A percentile compares a stretch with the other conserved stretches of the same genome.
Evolutionary conservation across 2,888 invertebrate species (phyloP).

Genomic region (Nipponacmea schrenckii): DNA sequence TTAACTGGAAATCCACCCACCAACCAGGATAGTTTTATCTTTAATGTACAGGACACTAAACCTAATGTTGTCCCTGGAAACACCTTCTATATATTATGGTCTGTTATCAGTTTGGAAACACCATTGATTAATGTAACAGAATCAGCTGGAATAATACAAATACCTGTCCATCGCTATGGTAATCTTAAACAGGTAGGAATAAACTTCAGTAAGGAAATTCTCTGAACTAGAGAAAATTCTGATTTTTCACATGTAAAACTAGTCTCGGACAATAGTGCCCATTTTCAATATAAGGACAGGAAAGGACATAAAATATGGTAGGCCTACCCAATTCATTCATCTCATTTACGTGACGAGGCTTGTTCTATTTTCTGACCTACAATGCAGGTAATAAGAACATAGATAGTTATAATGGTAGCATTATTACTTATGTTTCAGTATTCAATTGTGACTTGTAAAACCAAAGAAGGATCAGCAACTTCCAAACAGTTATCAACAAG

Average conservation of each 20-base stretch:
- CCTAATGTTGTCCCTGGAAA: slow-evolving; percentile 59
- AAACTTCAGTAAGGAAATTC: neutral
- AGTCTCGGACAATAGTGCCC: too few relatives aligned
- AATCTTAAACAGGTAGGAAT: slow-evolving; percentile 57
- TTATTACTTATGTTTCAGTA: slow-evolving; percentile 42
- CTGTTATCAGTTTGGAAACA: slow-evolving; percentile 51
- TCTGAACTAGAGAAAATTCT: neutral
- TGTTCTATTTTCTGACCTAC: too few relatives aligned
- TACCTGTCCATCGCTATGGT: slow-evolving; percentile 57
- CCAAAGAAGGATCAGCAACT: slow-evolving; percentile 51
- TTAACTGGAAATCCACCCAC: slow-evolving; percentile 43
- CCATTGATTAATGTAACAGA: slow-evolving; percentile 56
- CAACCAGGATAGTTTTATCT: slow-evolving; percentile 58
- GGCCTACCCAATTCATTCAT: too few relatives aligned
- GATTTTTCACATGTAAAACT: neutral
- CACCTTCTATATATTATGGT: slow-evolving; percentile 62
- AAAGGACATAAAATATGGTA: too few relatives aligned
- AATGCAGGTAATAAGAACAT: too few relatives aligned
- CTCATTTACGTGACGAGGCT: too few relatives aligned
- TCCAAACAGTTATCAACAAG: slow-evolving; percentile 38
- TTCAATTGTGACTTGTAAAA: slow-evolving; percentile 57
- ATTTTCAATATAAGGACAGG: too few relatives aligned
- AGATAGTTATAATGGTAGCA: too few relatives aligned
- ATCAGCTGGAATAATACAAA: slow-evolving; percentile 50
- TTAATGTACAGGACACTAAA: slow-evolving; percentile 60